These are phyloP conservation scores for Beris chalybata DNA, from an alignment of 2,888 invertebrate genomes.

Conservation along the genomic window DNA sequence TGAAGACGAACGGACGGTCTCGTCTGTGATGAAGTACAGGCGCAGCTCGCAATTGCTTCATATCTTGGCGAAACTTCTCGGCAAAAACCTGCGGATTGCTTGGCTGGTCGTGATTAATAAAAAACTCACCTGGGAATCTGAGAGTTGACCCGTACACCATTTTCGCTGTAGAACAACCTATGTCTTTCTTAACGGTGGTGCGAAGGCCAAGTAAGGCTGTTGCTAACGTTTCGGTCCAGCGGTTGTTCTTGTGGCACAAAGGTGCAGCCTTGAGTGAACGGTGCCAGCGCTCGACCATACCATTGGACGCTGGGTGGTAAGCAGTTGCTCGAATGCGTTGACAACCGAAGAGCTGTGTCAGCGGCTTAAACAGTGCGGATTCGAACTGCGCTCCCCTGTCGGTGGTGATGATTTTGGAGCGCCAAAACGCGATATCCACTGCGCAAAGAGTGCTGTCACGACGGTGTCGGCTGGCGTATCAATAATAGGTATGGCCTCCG, in stretches of 20 bases:
- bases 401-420: conserved; percentile 22
- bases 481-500: too few species aligned
- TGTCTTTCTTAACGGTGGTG: conserved; percentile 43
- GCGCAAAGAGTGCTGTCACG: not conserved
- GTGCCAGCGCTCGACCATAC: conserved; percentile 27
- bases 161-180: conserved; percentile 44
- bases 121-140: conserved; percentile 42
- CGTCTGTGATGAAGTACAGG: conserved; percentile 23
- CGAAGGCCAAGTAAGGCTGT: conserved; percentile 47
- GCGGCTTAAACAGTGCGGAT: conserved; percentile 6
- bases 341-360: conserved; percentile 13
- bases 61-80: not conserved
- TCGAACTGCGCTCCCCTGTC: conserved; percentile 32
- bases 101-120: conserved; percentile 13
- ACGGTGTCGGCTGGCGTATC: not conserved
- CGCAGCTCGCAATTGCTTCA: not conserved
- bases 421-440: not conserved
- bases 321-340: conserved; percentile 13
- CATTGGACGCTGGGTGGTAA: conserved; percentile 24
- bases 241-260: conserved; percentile 15
- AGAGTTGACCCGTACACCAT: conserved; percentile 44
- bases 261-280: conserved; percentile 13
- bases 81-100: conserved; percentile 31
- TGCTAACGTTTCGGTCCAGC: conserved; percentile 45
- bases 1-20: conserved; percentile 29